phyloP scores from a whole-genome alignment of 23 tunicate genomes.

The Ciona savignyi region DNA sequence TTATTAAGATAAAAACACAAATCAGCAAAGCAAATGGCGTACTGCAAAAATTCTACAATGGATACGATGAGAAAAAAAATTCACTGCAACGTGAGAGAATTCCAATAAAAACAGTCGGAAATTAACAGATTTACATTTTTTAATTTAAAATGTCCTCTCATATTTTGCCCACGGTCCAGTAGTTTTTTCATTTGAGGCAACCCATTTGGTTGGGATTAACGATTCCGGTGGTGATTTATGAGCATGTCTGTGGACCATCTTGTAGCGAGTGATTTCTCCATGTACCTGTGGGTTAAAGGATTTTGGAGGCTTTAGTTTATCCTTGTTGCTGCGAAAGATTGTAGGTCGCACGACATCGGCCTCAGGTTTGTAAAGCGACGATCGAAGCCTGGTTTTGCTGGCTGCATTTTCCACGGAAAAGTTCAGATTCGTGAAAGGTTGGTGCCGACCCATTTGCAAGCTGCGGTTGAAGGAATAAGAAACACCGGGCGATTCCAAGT shows the following conservation, averaged over 20 bases:
- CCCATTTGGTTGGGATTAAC: slow-evolving; percentile 30
- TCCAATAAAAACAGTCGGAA: no score
- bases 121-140: no score
- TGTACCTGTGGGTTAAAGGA: slow-evolving; percentile 40
- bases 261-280: slow-evolving; percentile 47
- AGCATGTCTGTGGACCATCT: slow-evolving; percentile 34
- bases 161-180: slow-evolving; percentile 35
- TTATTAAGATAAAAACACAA: no score
- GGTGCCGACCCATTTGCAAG: slow-evolving; percentile 13
- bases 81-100: no score
- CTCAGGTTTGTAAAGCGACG: slow-evolving; percentile 44
- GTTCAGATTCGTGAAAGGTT: slow-evolving; percentile 31
- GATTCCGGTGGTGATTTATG: slow-evolving; percentile 36
- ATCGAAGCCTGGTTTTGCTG: slow-evolving; percentile 33
- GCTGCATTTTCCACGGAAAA: slow-evolving; percentile 35
- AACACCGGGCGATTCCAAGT: slow-evolving; percentile 17
- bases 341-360: slow-evolving; percentile 27
- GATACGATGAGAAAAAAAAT: no score
- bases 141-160: neutral
- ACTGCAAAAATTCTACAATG: no score
- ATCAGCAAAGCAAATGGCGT: no score
- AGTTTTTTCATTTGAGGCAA: neutral
- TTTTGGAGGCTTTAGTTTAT: slow-evolving; percentile 11
- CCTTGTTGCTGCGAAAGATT: slow-evolving; percentile 33
- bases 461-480: neutral